Base-by-base conservation (phyloP, 2,797 vertebrate species). In the Urophycis tenuis region DNA sequence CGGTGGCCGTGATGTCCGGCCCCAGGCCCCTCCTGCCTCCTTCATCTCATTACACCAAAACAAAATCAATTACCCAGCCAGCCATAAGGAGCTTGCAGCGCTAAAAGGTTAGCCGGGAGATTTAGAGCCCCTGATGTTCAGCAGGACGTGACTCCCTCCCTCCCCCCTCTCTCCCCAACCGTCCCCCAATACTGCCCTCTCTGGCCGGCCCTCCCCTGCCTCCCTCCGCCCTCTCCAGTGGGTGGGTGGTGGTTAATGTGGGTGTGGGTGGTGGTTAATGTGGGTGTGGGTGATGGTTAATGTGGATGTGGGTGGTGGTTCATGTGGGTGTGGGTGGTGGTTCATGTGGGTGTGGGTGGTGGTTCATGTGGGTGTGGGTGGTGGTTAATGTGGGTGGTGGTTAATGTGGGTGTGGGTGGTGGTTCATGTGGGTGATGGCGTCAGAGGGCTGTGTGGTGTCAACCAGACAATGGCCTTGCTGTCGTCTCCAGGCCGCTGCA, bases 41-140 rank as follows among this genome's bases (percentile, higher is more conserved):
- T 91, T 91, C 92, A 92, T 91, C 90, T 90, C 90, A 91, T 92
- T 90, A 90, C 87, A 90, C 86, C 90, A 89, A 92, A 91, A 45
- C 88, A 89, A 88, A 91, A 90, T 90, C 89, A 90, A 91, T 93
- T 92, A 92, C 86, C 89, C 90, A 89, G 88, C 87, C 87, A 82
- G 84, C 90, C 88, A 87, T 87, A 87, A 89, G 89, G 87, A 91
- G 89, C 90, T 87, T 82, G 87, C 87, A 91, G 88, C 85, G 88
- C 92, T 92, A 91, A 91, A 92, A 91, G 90, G 89, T 91, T 90
- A 89, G 88, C 83, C 80, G n/a, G 88, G 88, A 92, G 90, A 92
- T 91, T 91, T 92, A 91, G 88, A 88, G 85, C 84, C 89, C 91
- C 85, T 89, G 89, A 91, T 88, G 91, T 88, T 84, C 86, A 80